Evolutionary conservation across 2,888 invertebrate species (phyloP).

Genomic region (Timandra comae): DNA sequence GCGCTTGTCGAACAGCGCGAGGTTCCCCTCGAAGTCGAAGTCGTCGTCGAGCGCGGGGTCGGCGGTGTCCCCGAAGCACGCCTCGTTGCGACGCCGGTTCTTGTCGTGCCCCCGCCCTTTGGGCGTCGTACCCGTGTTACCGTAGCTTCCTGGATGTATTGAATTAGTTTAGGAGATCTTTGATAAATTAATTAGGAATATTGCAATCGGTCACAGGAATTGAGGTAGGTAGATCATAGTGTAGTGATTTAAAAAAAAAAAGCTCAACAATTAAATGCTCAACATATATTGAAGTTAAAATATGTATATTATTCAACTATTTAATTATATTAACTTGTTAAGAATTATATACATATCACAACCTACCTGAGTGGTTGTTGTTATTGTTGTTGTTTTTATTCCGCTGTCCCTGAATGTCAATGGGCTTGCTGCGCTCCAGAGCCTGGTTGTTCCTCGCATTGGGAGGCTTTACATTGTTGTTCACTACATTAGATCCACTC

Average conservation of each 20-base stretch:
- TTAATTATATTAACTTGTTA: too few species aligned
- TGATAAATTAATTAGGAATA: too few species aligned
- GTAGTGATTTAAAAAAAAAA: too few species aligned
- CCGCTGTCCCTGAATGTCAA: constrained; percentile 49
- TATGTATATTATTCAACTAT: too few species aligned
- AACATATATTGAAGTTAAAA: too few species aligned
- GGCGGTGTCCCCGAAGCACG: constrained; percentile 86
- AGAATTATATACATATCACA: not conserved
- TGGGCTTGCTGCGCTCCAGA: constrained; percentile 53
- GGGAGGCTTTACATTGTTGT: constrained; percentile 11
- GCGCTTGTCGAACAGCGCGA: constrained; percentile 91
- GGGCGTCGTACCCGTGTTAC: constrained; percentile 39
- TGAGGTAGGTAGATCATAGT: too few species aligned
- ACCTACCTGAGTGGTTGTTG: constrained; percentile 35
- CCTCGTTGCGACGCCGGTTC: constrained; percentile 80
- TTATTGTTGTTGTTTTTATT: constrained; percentile 35
- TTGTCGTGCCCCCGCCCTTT: constrained; percentile 33
- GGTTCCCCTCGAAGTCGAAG: constrained; percentile 96
- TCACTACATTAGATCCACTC: constrained; percentile 7
- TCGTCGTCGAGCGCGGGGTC: constrained; percentile 81
- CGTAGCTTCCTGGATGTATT: constrained; percentile 40
- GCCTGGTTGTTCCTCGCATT: constrained; percentile 3
- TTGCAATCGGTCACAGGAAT: too few species aligned
- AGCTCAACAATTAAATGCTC: too few species aligned
- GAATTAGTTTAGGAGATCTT: too few species aligned